Evolutionary conservation across 2,888 invertebrate species (phyloP).

Genomic region (Dicyrtoma fusca): DNA sequence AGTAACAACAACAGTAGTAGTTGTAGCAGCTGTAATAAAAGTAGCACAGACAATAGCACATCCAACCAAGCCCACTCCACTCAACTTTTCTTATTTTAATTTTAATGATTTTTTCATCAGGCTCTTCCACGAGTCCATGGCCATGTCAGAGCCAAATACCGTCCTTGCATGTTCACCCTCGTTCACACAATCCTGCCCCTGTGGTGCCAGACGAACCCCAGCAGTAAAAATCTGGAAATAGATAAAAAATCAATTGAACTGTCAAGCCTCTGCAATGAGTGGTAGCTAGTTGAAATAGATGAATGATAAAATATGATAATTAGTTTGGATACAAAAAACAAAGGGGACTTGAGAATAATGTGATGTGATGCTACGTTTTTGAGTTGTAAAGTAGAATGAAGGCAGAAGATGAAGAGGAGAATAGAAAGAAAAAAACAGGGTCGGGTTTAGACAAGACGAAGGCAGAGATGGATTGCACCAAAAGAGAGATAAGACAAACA

Average conservation of each 20-base stretch:
- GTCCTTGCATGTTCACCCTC: no score
- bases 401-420: constrained; percentile 2
- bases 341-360: neutral
- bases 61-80: no score
- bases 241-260: constrained; percentile 11
- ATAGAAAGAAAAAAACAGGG: neutral
- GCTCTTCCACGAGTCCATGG: neutral
- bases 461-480: constrained; percentile 4
- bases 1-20: neutral
- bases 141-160: no score
- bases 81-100: no score
- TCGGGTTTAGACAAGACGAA: neutral
- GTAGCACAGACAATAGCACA: no score
- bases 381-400: neutral
- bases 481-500: constrained; percentile 27
- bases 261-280: constrained; percentile 5
- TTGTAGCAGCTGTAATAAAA: no score
- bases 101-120: neutral
- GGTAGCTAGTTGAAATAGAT: constrained; percentile 1
- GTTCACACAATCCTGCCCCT: no score
- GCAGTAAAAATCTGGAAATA: neutral
- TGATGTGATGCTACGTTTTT: neutral
- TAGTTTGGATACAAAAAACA: neutral
- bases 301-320: constrained; percentile 33
- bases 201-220: no score